Evolutionary conservation across 2,113 vertebrate genomes (phyloP).

Genomic region (Pipra filicauda): DNA sequence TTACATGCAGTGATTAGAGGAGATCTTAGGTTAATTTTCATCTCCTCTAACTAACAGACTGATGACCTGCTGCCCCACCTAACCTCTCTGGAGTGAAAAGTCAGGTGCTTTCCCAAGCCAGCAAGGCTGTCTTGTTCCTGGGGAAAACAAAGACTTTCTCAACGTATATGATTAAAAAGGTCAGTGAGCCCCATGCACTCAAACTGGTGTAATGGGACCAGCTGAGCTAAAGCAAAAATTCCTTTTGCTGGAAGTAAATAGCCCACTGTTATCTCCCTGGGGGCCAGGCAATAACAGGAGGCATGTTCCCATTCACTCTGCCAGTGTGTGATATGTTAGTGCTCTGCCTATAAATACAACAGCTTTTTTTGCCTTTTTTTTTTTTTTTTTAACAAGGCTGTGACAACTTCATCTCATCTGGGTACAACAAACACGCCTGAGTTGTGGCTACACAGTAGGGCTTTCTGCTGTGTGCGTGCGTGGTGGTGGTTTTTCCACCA

Average conservation of each 20-base stretch:
- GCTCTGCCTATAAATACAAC: constrained; percentile 50
- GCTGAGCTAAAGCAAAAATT: constrained; percentile 53
- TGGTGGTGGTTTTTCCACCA: not conserved
- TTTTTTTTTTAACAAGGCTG: not conserved
- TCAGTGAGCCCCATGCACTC: constrained; percentile 13
- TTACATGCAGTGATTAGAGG: constrained; percentile 41
- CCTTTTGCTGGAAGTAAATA: constrained; percentile 54
- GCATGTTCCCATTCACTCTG: constrained; percentile 45
- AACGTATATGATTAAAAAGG: constrained; percentile 41
- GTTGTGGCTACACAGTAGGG: constrained; percentile 1
- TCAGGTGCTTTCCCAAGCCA: constrained; percentile 37
- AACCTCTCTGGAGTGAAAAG: constrained; percentile 20
- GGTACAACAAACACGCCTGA: constrained; percentile 1
- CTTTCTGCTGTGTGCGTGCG: not conserved
- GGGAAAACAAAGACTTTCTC: constrained; percentile 31
- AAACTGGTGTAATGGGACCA: constrained; percentile 4
- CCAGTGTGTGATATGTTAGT: constrained; percentile 9
- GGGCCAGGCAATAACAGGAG: constrained; percentile 51
- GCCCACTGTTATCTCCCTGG: constrained; percentile 50
- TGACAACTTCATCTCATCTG: constrained; percentile 52
- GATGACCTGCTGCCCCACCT: constrained; percentile 51
- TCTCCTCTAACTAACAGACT: constrained; percentile 44
- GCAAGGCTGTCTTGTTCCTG: not conserved
- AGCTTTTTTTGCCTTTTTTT: not conserved
- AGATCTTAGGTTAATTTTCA: constrained; percentile 66